Percentiles rank a stretch among this genome's conserved stretches.
Evolutionary conservation across 2,113 vertebrate genomes (phyloP).

Genomic region (Alexandromys fortis): DNA sequence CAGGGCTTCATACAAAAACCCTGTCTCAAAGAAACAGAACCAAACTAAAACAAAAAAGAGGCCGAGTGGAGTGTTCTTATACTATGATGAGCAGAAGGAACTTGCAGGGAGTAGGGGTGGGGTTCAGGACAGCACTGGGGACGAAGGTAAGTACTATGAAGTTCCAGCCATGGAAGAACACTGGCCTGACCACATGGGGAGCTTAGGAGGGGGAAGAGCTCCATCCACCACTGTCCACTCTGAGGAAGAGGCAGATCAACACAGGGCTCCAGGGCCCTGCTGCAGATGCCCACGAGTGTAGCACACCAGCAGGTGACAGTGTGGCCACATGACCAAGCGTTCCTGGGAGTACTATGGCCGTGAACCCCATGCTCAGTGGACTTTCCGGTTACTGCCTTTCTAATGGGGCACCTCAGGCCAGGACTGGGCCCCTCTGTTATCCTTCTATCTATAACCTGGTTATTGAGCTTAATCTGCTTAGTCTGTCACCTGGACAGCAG

Average conservation of each 20-base stretch:
- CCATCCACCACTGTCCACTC: background rate
- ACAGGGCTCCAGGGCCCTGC: background rate
- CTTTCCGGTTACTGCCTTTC: background rate
- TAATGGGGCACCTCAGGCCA: background rate
- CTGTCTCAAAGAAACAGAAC: background rate
- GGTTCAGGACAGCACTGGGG: background rate
- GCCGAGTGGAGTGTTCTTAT: background rate
- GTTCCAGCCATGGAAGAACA: background rate
- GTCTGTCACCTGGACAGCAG: background rate
- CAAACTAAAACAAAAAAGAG: background rate
- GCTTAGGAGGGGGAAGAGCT: background rate
- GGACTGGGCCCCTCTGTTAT: background rate
- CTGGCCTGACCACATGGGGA: accelerated
- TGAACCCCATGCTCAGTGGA: accelerated
- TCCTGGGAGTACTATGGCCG: accelerated
- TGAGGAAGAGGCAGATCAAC: background rate
- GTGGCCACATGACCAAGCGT: too few relatives aligned
- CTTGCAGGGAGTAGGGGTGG: too few relatives aligned
- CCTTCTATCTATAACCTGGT: background rate
- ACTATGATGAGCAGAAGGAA: background rate
- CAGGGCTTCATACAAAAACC: background rate
- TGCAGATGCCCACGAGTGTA: background rate
- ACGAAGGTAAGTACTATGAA: background rate
- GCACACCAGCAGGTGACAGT: background rate
- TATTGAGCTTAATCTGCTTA: too few relatives aligned